Evolutionary conservation across 1,140 invertebrate genomes (phyloP).

Genomic region (Hydropsyche tenuis): DNA sequence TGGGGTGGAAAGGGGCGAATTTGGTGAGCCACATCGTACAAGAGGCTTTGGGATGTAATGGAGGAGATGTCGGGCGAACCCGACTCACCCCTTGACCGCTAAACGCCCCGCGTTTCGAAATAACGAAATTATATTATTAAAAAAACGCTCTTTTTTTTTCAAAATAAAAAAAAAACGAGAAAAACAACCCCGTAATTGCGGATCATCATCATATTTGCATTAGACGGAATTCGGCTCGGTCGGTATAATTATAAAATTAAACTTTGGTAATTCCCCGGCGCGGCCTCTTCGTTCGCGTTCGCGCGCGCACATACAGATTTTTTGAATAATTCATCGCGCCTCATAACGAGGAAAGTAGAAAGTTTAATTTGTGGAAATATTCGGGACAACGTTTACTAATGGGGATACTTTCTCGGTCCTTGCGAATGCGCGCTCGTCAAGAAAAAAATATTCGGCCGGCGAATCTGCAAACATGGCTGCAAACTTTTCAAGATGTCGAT

Average conservation of each 20-base stretch:
- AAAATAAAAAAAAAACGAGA: not conserved
- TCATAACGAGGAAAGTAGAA: constrained; percentile 30
- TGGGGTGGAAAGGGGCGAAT: not conserved
- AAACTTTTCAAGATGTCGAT: no score
- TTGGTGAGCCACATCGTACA: no score
- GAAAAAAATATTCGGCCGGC: no score
- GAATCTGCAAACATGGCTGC: no score
- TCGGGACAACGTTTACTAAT: constrained; percentile 29
- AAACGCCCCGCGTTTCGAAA: not conserved
- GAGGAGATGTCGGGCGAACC: not conserved
- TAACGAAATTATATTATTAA: not conserved
- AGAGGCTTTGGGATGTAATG: not conserved
- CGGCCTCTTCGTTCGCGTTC: not conserved
- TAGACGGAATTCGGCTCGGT: constrained; percentile 34
- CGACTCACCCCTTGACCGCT: not conserved
- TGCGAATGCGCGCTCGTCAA: no score
- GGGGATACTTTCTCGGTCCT: constrained; percentile 19
- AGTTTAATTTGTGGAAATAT: constrained; percentile 39
- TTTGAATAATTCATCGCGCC: constrained; percentile 32
- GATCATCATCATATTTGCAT: constrained; percentile 37
- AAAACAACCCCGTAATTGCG: constrained; percentile 24
- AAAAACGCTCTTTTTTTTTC: not conserved
- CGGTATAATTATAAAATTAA: constrained; percentile 35
- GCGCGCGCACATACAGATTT: constrained; percentile 15
- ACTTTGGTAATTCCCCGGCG: constrained; percentile 33